phyloP scores from a whole-genome alignment of 2,797 vertebrate species.

The Myotis myotis region DNA sequence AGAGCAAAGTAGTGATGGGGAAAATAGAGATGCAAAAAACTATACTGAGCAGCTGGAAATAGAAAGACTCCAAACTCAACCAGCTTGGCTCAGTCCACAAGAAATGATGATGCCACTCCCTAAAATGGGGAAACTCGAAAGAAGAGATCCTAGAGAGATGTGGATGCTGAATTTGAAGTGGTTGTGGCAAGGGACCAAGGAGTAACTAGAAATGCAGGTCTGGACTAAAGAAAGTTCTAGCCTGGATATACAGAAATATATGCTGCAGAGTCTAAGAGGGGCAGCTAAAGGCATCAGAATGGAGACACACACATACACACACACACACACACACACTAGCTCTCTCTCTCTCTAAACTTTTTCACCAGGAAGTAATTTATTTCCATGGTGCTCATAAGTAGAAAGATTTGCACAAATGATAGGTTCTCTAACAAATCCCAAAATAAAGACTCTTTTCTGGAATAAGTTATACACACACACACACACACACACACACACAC shows the following conservation, averaged over 20 bases:
- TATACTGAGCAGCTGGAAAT: background rate
- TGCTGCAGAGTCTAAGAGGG: background rate
- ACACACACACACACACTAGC: background rate
- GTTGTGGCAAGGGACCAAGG: background rate
- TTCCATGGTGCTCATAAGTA: background rate
- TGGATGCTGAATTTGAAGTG: background rate
- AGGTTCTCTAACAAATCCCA: conserved; percentile 41
- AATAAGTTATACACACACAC: background rate
- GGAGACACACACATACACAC: no score
- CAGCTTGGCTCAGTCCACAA: background rate
- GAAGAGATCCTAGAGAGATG: background rate
- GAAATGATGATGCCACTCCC: background rate
- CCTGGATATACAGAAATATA: background rate
- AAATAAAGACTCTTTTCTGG: background rate
- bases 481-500: background rate
- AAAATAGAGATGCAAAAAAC: background rate
- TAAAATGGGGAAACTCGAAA: background rate
- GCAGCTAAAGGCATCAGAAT: background rate
- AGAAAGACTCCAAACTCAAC: background rate
- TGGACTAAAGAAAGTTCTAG: background rate
- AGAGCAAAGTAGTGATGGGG: background rate
- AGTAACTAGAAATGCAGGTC: conserved; percentile 10
- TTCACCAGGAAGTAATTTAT: conserved; percentile 15
- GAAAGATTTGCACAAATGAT: conserved; percentile 48
- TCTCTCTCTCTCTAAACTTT: background rate